Evolutionary conservation across 2,888 invertebrate genomes (phyloP), one percentile per base, ranked within the genome.

Genomic region (Leucania comma): DNA sequence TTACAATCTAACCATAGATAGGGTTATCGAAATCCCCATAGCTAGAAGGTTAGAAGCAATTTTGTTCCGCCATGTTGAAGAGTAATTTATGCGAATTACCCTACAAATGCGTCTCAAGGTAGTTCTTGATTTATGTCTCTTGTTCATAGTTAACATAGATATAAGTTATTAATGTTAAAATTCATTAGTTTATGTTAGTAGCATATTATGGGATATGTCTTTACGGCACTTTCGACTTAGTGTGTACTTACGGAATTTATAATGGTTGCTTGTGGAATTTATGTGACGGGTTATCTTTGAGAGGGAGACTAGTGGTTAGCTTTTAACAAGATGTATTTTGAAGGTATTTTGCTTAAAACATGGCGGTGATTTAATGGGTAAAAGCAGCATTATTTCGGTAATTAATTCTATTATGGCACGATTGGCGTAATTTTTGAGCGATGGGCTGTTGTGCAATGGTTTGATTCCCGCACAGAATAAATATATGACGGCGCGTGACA

Each of bases 1-100:
- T n/a, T 42, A n/a, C 32, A 22, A 56, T 50, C 50, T 14, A 56
- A 32, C 29, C 46, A 51, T 24, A 29, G n/a, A n/a, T n/a, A n/a
- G n/a, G n/a, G n/a, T n/a, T 29, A 56, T 76, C 53, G 59, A 66
- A 57, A 63, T 56, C 26, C 32, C 46, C n/a, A 48, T 53, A 70
- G 35, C 56, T 26, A 54, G 67, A 64, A 71, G 56, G 60, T 58
- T 71, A 71, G 71, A 71, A 58, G 68, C 68, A 72, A 81, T 71
- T 78, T 64, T 68, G 75, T 75, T 22, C 48, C 61, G 22, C 51
- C 22, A 60, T 62, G 57, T 64, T 79, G 57, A 63, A 57, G 72
- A 65, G 68, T 82, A 80, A 82, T 82, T 83, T 78, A 83, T 71
- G 81, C 70, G 81, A 65, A 82, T 75, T 75, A 77, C 72, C 68